Evolutionary conservation across 2,888 invertebrate genomes (phyloP).

Genomic region (Agrochola lychnidis): DNA sequence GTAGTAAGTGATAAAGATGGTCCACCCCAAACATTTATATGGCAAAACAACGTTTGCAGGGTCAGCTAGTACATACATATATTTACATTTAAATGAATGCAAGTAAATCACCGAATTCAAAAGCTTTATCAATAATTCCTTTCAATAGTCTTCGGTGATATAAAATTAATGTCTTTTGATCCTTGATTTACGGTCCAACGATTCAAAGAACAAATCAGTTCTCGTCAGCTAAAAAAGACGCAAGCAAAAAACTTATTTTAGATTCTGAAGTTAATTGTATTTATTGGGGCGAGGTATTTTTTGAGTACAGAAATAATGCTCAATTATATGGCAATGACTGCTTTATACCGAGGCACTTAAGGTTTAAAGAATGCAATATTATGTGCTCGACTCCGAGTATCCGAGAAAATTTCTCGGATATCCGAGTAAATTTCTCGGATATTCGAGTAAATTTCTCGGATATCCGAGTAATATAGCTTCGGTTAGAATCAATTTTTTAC

Average conservation of each 20-base stretch:
- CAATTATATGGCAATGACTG: neutral
- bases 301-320: neutral
- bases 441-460: too few relatives aligned
- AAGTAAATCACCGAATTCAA: neutral
- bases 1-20: too few relatives aligned
- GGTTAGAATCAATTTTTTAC: too few relatives aligned
- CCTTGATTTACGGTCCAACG: slow-evolving; percentile 12
- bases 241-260: slow-evolving; percentile 9
- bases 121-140: slow-evolving; percentile 11
- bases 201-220: slow-evolving; percentile 18
- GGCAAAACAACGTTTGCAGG: too few relatives aligned
- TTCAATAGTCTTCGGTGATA: neutral
- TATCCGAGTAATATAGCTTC: too few relatives aligned
- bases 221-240: neutral
- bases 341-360: neutral
- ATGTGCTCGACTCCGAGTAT: neutral
- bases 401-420: too few relatives aligned
- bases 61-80: too few relatives aligned
- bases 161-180: slow-evolving; percentile 15
- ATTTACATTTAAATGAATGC: neutral
- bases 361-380: neutral
- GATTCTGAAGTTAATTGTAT: slow-evolving; percentile 8
- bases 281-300: neutral
- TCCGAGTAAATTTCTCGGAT: too few relatives aligned
- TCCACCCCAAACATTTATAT: too few relatives aligned